Evolutionary conservation across 2,797 vertebrate genomes (phyloP).

Genomic region (Galagoides demidoff): DNA sequence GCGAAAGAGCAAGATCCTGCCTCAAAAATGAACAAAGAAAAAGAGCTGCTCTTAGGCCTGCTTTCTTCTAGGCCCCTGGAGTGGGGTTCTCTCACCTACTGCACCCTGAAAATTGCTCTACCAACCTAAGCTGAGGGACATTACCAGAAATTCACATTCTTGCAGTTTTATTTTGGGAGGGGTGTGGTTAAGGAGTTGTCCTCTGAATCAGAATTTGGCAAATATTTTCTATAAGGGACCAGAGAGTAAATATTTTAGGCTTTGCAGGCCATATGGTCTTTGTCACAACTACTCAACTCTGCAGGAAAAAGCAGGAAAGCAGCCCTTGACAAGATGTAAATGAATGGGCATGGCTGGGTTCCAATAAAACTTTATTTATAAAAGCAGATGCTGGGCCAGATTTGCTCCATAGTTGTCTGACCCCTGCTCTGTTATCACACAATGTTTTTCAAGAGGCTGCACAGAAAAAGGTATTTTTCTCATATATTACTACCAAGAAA

Average conservation of each 20-base stretch:
- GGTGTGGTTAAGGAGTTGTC: neutral
- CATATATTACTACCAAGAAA: slow-evolving; percentile 7
- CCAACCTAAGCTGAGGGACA: neutral
- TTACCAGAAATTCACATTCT: neutral
- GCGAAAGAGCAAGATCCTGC: neutral
- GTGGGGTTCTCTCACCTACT: neutral
- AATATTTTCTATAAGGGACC: slow-evolving; percentile 13
- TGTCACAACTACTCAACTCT: neutral
- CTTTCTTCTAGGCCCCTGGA: neutral
- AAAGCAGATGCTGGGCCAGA: neutral
- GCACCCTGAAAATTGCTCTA: neutral
- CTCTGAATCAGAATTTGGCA: neutral
- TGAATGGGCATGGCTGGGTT: neutral
- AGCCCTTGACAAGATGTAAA: neutral
- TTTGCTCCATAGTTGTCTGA: neutral
- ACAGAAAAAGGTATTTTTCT: neutral
- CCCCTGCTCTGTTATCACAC: neutral
- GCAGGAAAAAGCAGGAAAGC: neutral
- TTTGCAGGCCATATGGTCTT: neutral
- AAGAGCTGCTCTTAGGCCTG: neutral
- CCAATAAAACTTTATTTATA: neutral
- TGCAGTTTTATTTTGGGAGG: neutral
- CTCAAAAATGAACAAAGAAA: neutral
- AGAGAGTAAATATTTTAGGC: slow-evolving; percentile 13
- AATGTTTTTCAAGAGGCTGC: neutral